Evolutionary conservation across 2,113 vertebrate genomes (phyloP).

Genomic region (Tautogolabrus adspersus): DNA sequence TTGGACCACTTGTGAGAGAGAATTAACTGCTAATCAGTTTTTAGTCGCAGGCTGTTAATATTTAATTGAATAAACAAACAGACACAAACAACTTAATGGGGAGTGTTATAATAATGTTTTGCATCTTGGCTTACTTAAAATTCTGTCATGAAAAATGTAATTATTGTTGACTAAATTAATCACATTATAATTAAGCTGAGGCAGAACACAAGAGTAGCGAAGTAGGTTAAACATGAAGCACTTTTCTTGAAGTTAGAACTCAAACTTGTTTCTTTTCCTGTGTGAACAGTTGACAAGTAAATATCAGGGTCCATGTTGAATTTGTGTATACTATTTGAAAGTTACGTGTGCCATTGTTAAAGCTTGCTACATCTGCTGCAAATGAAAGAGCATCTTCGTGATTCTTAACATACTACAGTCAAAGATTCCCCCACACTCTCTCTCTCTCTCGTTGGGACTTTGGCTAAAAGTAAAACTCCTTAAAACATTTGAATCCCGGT

Average conservation of each 20-base stretch:
- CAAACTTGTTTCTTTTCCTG: background rate
- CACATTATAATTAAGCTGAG: constrained; percentile 61
- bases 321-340: too few relatives aligned
- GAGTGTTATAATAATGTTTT: constrained; percentile 75
- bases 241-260: constrained; percentile 17
- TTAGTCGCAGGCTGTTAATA: constrained; percentile 75
- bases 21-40: constrained; percentile 74
- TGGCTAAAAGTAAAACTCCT: too few relatives aligned
- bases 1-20: constrained; percentile 63
- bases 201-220: constrained; percentile 46
- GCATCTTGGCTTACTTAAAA: constrained; percentile 69
- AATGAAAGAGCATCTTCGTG: too few relatives aligned
- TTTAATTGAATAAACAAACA: constrained; percentile 82
- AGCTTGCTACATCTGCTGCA: too few relatives aligned
- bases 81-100: constrained; percentile 78
- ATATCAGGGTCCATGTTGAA: too few relatives aligned
- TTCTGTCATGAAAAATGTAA: constrained; percentile 79
- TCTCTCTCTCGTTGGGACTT: too few relatives aligned
- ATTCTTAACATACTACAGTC: too few relatives aligned
- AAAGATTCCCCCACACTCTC: too few relatives aligned
- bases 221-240: constrained; percentile 40
- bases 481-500: too few relatives aligned
- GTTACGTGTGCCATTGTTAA: too few relatives aligned
- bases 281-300: background rate
- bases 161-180: constrained; percentile 79